Conservation (phyloP, 2,888 invertebrate species). For the Frankliniella intonsa region DNA sequence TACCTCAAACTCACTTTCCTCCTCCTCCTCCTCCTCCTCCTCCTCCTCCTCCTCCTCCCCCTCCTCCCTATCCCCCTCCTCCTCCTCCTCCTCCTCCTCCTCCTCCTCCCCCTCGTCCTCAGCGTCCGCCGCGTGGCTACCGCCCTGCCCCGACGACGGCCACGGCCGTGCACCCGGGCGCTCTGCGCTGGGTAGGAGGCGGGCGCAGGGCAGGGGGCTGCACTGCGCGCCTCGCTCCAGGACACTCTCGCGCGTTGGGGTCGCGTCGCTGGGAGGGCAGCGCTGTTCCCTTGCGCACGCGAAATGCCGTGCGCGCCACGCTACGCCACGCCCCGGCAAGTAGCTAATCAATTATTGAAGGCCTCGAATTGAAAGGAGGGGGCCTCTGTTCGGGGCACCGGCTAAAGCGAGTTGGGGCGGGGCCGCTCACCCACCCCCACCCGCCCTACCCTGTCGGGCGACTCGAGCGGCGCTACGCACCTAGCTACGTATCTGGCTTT, state of each 20-base stretch:
- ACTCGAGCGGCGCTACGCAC: too few relatives aligned
- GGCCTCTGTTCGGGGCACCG: neutral
- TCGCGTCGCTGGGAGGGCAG: neutral
- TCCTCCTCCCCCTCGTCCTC: neutral
- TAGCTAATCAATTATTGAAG: constrained; percentile 20
- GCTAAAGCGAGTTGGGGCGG: too few relatives aligned
- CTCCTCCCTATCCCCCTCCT: too few relatives aligned
- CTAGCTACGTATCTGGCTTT: too few relatives aligned
- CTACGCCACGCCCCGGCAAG: neutral
- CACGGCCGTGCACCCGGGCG: too few relatives aligned
- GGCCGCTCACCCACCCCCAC: neutral
- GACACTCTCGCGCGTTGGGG: neutral
- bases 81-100: neutral
- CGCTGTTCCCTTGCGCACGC: neutral
- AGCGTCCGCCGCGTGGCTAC: too few relatives aligned
- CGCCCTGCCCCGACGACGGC: too few relatives aligned
- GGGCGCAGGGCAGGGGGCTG: too few relatives aligned
- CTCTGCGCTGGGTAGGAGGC: too few relatives aligned
- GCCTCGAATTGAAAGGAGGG: neutral
- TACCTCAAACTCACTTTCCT: neutral
- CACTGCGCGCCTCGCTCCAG: neutral
- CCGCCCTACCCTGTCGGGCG: too few relatives aligned
- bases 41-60: neutral
- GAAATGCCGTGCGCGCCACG: neutral
- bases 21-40: neutral